These are phyloP conservation scores for Drosophila burlai DNA, from an alignment of 1,140 invertebrate species.

Conservation along the genomic window DNA sequence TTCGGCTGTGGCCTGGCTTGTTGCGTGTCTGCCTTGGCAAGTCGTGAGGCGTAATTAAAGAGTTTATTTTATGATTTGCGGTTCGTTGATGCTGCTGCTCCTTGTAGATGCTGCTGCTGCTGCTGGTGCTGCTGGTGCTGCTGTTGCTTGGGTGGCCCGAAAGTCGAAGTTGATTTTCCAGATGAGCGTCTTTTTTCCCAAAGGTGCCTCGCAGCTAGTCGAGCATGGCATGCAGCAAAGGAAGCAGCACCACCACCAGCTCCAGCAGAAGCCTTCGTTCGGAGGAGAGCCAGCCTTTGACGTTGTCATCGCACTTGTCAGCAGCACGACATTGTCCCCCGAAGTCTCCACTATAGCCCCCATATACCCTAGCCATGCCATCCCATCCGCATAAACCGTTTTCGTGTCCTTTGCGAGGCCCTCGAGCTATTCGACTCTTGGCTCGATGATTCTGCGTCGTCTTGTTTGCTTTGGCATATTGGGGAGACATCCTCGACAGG, in stretches of 20 bases:
- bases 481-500: constrained; percentile 77
- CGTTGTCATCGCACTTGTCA: constrained; percentile 73
- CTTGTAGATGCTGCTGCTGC: constrained; percentile 22
- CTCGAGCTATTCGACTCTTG: constrained; percentile 37
- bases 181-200: constrained; percentile 65
- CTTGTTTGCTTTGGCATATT: constrained; percentile 65
- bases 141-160: constrained; percentile 64
- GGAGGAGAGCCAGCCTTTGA: constrained; percentile 58
- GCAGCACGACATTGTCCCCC: constrained; percentile 61
- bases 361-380: background rate
- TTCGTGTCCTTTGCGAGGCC: constrained; percentile 65
- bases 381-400: constrained; percentile 28
- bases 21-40: constrained; percentile 65
- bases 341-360: constrained; percentile 22
- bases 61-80: constrained; percentile 82
- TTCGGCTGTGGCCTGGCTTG: constrained; percentile 59
- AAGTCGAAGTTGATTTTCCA: constrained; percentile 77
- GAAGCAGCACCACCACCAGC: constrained; percentile 5
- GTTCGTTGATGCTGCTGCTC: constrained; percentile 51
- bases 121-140: constrained; percentile 15
- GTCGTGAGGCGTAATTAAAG: constrained; percentile 82
- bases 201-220: constrained; percentile 66
- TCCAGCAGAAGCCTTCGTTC: constrained; percentile 9
- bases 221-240: constrained; percentile 46
- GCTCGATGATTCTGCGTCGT: constrained; percentile 47